These are phyloP conservation scores for Tor tambroides DNA, from an alignment of 2,113 vertebrate genomes.

Conservation along the genomic window DNA sequence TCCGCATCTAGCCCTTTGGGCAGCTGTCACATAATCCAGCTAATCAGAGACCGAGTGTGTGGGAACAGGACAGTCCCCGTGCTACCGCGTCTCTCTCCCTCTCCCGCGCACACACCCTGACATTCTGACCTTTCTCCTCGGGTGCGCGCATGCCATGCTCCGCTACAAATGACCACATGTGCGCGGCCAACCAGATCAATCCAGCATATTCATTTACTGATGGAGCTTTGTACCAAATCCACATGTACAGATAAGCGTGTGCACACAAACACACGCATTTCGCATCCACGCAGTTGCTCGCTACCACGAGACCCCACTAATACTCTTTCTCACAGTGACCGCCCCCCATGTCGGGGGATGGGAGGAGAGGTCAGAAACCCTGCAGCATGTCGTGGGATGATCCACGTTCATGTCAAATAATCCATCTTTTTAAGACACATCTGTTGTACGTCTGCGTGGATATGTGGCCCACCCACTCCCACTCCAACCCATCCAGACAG, in stretches of 20 bases:
- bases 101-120: slow-evolving; percentile 11
- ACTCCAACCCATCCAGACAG: slow-evolving; percentile 71
- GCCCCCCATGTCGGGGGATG: slow-evolving; percentile 61
- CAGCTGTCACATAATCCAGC: slow-evolving; percentile 86
- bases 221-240: slow-evolving; percentile 32
- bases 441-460: slow-evolving; percentile 72
- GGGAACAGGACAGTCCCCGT: slow-evolving; percentile 54
- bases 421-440: slow-evolving; percentile 71
- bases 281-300: neutral
- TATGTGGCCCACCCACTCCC: slow-evolving; percentile 53
- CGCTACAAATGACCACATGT: neutral
- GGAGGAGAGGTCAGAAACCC: slow-evolving; percentile 73
- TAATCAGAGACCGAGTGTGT: slow-evolving; percentile 73
- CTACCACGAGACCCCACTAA: slow-evolving; percentile 42
- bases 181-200: slow-evolving; percentile 17
- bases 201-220: slow-evolving; percentile 37
- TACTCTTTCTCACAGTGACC: slow-evolving; percentile 59
- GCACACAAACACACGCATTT: slow-evolving; percentile 13
- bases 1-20: slow-evolving; percentile 74
- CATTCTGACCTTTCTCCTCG: slow-evolving; percentile 38
- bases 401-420: slow-evolving; percentile 75
- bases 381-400: slow-evolving; percentile 73
- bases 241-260: slow-evolving; percentile 27
- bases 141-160: slow-evolving; percentile 8
- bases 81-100: neutral